Percentiles rank a stretch among this genome's conserved stretches.
Evolutionary conservation across 2,888 invertebrate species (phyloP).

Genomic region (Dicycla oo): DNA sequence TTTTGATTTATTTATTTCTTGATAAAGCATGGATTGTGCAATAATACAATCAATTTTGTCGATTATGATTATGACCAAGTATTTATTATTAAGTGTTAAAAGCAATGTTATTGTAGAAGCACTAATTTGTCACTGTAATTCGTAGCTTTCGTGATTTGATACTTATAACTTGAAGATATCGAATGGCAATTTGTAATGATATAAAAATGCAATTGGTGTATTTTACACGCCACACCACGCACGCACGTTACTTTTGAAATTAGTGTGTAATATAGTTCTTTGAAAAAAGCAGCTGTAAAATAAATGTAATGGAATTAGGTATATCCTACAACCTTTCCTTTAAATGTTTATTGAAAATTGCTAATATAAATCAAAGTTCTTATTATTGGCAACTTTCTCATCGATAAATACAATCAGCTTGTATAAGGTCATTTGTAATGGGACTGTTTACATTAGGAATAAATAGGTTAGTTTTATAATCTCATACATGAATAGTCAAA

Average conservation of each 20-base stretch:
- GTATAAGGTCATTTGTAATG: background rate
- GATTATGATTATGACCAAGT: conserved; percentile 37
- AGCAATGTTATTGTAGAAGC: conserved; percentile 26
- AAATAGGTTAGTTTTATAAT: conserved; percentile 32
- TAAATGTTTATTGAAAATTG: background rate
- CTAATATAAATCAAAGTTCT: background rate
- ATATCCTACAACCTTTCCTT: background rate
- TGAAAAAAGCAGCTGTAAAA: background rate
- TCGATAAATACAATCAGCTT: background rate
- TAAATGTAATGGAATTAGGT: background rate
- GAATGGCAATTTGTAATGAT: background rate
- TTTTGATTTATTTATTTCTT: conserved; percentile 1
- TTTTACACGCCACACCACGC: background rate
- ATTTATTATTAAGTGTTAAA: conserved; percentile 30
- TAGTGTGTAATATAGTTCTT: background rate
- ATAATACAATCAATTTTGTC: conserved; percentile 15
- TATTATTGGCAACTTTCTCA: background rate
- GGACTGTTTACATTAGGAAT: background rate
- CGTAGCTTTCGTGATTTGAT: conserved; percentile 17
- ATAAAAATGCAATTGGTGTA: conserved; percentile 5
- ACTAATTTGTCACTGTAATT: conserved; percentile 18
- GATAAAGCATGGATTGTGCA: conserved; percentile 36
- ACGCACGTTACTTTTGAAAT: background rate
- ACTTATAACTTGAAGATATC: background rate
- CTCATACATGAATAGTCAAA: conserved; percentile 44